A percentile compares a stretch with the other conserved stretches of the same genome.
Evolutionary conservation across 1,140 invertebrate species (phyloP).

Genomic region (Hormaphis cornu): DNA sequence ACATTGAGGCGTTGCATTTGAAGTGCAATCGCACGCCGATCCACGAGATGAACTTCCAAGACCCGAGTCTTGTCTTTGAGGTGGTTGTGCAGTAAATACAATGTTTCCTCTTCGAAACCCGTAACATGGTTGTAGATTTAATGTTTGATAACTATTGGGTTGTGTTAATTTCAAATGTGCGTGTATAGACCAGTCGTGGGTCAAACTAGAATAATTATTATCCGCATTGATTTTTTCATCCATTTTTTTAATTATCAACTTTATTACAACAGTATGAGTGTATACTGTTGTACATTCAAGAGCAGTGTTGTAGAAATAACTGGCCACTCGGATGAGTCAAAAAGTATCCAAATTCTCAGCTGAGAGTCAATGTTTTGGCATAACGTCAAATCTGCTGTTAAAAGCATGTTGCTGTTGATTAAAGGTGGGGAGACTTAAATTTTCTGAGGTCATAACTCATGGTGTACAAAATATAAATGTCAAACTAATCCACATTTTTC

Average conservation of each 20-base stretch:
- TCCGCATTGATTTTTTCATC: not conserved
- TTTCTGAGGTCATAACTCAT: slow-evolving; percentile 8
- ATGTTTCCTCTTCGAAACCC: slow-evolving; percentile 49
- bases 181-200: slow-evolving; percentile 2
- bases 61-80: slow-evolving; percentile 4
- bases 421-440: not conserved
- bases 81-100: slow-evolving; percentile 45
- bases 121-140: slow-evolving; percentile 35
- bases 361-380: slow-evolving; percentile 4
- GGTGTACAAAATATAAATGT: not conserved
- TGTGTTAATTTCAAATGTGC: slow-evolving; percentile 16
- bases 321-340: slow-evolving; percentile 8
- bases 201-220: slow-evolving; percentile 2
- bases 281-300: not conserved
- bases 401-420: not conserved
- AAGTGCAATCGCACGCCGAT: slow-evolving; percentile 54
- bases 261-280: not conserved
- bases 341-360: slow-evolving; percentile 14
- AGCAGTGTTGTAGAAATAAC: slow-evolving; percentile 1
- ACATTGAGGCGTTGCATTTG: slow-evolving; percentile 44
- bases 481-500: not conserved
- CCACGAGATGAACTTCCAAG: slow-evolving; percentile 38
- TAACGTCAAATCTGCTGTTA: not conserved
- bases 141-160: not conserved
- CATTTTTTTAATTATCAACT: not conserved